Conservation (phyloP, 2,113 vertebrate species). For the Entelurus aequoreus region DNA sequence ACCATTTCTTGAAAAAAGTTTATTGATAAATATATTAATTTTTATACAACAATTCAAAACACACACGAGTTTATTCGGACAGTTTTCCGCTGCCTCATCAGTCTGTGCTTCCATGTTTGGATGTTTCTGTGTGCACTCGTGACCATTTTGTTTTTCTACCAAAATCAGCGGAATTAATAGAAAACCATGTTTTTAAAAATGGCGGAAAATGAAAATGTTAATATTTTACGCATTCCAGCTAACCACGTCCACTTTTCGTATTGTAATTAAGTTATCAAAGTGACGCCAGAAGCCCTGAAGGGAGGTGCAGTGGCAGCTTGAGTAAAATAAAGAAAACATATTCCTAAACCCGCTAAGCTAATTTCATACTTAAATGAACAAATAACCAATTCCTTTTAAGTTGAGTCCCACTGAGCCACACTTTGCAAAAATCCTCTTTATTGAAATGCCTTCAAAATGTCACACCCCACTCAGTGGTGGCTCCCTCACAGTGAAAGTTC, state of each 20-base stretch:
- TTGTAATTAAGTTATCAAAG: no score
- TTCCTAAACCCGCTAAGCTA: no score
- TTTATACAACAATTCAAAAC: conserved; percentile 70
- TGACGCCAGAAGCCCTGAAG: no score
- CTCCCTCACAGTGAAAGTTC: conserved; percentile 60
- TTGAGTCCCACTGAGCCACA: no score
- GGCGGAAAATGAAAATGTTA: not conserved
- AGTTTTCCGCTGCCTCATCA: conserved; percentile 37
- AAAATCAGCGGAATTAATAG: not conserved
- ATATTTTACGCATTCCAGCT: not conserved
- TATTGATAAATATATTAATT: conserved; percentile 77
- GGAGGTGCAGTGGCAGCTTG: no score
- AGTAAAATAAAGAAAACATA: no score
- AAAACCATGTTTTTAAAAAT: not conserved
- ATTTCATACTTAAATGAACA: no score
- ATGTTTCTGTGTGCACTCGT: conserved; percentile 16
- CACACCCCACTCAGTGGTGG: not conserved
- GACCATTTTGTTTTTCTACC: not conserved
- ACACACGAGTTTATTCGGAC: conserved; percentile 56
- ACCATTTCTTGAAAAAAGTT: conserved; percentile 68
- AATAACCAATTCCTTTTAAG: no score
- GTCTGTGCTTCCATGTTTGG: conserved; percentile 28
- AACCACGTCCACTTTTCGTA: not conserved
- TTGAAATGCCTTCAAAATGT: conserved; percentile 45
- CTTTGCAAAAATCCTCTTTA: conserved; percentile 17